Conservation (phyloP, 1,140 invertebrate genomes). For the Pogonomyrmex barbatus region DNA sequence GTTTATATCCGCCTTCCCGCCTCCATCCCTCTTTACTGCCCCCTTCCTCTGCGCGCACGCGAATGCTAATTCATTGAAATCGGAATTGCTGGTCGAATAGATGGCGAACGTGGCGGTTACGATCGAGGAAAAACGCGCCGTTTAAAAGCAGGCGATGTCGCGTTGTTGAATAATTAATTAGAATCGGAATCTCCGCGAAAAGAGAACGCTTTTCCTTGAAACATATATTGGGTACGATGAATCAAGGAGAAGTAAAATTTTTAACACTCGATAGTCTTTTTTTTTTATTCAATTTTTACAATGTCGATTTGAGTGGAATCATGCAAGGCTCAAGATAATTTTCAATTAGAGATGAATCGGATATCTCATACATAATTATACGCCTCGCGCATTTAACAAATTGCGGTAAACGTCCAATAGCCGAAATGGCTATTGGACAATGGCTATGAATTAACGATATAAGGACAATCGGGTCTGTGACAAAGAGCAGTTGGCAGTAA, state of each 20-base stretch:
- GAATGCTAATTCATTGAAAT: slow-evolving; percentile 60
- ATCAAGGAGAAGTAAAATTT: neutral
- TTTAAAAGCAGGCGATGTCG: slow-evolving; percentile 25
- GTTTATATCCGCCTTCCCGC: slow-evolving; percentile 42
- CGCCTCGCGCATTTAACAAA: slow-evolving; percentile 32
- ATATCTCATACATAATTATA: neutral
- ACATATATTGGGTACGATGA: neutral
- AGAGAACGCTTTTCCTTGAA: slow-evolving; percentile 1
- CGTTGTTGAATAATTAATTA: slow-evolving; percentile 53
- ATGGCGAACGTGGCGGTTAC: slow-evolving; percentile 16
- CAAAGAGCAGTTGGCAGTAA: slow-evolving; percentile 56
- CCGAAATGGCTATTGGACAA: slow-evolving; percentile 6
- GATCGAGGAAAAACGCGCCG: slow-evolving; percentile 40
- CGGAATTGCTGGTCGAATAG: slow-evolving; percentile 45
- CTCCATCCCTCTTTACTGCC: slow-evolving; percentile 14
- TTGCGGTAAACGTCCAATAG: slow-evolving; percentile 20
- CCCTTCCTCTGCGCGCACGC: neutral
- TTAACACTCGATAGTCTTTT: neutral
- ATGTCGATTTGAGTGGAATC: neutral
- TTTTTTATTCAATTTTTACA: neutral
- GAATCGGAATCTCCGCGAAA: slow-evolving; percentile 13
- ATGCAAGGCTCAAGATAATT: neutral
- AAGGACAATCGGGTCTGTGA: slow-evolving; percentile 33
- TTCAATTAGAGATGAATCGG: neutral
- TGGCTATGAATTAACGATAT: slow-evolving; percentile 42